phyloP scores from a whole-genome alignment of 2,797 vertebrate species.

The Xenentodon cancila region DNA sequence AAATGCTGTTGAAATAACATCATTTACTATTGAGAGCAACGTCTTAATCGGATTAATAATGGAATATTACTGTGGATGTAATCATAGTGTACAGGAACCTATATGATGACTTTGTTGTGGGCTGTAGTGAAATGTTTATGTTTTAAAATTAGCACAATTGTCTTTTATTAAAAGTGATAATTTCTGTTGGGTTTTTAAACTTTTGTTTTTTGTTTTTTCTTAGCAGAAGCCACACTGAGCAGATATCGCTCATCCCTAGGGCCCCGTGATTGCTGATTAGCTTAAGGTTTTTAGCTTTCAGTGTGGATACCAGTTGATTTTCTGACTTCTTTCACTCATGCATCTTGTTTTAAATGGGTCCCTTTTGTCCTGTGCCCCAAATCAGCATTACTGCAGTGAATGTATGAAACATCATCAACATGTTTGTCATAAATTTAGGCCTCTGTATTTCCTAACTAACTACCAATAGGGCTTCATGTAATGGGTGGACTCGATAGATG shows the following conservation, averaged over 20 bases:
- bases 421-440: not conserved
- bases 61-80: too few species aligned
- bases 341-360: not conserved
- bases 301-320: not conserved
- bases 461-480: not conserved
- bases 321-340: not conserved
- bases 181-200: too few species aligned
- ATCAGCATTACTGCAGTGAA: not conserved
- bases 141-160: not conserved
- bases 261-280: not conserved
- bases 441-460: not conserved
- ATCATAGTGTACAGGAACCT: too few species aligned
- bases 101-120: too few species aligned
- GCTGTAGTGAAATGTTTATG: conserved; percentile 7
- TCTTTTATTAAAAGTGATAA: too few species aligned
- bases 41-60: too few species aligned
- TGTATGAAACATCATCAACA: not conserved
- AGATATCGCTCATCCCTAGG: not conserved
- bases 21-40: too few species aligned
- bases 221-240: not conserved
- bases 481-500: not conserved
- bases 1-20: too few species aligned
- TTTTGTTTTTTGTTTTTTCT: too few species aligned
- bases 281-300: not conserved
- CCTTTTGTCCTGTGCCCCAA: not conserved